phyloP scores from a whole-genome alignment of 2,888 invertebrate species.

The Drosophila flavopinicola region DNA sequence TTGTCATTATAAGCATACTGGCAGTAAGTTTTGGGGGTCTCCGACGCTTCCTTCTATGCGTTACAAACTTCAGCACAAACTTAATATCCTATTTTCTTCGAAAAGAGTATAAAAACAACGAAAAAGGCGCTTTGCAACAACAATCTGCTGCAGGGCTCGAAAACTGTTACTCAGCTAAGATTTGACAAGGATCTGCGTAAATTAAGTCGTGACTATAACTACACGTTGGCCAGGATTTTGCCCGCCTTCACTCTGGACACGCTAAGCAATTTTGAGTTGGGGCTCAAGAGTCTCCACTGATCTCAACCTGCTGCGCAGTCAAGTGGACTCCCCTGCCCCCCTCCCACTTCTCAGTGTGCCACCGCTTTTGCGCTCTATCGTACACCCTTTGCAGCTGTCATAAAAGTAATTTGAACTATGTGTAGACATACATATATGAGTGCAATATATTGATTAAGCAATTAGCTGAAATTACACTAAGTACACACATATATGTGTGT shows the following conservation, averaged over 20 bases:
- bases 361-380: neutral
- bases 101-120: too few relatives aligned
- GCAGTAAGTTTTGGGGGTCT: too few relatives aligned
- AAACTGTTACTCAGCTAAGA: slow-evolving; percentile 43
- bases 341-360: too few relatives aligned
- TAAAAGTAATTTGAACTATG: slow-evolving; percentile 51
- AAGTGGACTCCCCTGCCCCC: neutral
- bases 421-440: neutral
- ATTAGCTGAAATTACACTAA: slow-evolving; percentile 66
- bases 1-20: too few relatives aligned
- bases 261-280: neutral
- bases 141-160: slow-evolving; percentile 27
- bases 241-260: too few relatives aligned
- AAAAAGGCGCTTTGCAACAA: neutral
- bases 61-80: too few relatives aligned
- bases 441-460: slow-evolving; percentile 69
- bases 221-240: slow-evolving; percentile 1
- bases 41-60: too few relatives aligned
- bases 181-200: slow-evolving; percentile 51
- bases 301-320: slow-evolving; percentile 6
- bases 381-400: slow-evolving; percentile 11
- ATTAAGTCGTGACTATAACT: slow-evolving; percentile 27
- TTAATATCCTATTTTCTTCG: too few relatives aligned
- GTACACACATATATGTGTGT: slow-evolving; percentile 39
- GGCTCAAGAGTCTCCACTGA: slow-evolving; percentile 3